Base-by-base conservation (phyloP, 2,113 vertebrate genomes). In the Dasyornis broadbenti region DNA sequence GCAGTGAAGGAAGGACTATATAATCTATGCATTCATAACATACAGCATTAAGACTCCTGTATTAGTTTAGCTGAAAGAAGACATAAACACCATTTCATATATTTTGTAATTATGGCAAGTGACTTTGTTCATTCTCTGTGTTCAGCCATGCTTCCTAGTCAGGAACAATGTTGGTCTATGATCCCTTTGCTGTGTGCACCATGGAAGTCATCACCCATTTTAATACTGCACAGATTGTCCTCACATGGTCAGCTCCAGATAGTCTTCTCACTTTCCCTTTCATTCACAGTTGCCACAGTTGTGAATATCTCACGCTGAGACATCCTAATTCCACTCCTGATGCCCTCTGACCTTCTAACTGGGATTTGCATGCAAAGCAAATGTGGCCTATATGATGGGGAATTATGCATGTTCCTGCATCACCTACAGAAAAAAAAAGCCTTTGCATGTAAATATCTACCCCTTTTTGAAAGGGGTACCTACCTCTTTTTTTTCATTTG, bases 21-120 rank as follows among this genome's bases (percentile, higher is more conserved):
- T 40, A 15, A 44, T 47, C 31, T 66, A 63, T 23, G 24, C 33
- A 21, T 75, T 64, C n/a, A 52, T 68, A 52, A 40, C 50, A 50
- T 21, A 27, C 2, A 66, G 28, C 33, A 47, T 53, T 49, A 86
- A 63, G 61, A 90, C 57, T 57, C 64, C 26, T 60, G 61, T 21
- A 28, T 68, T 86, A 42, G 56, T 90, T 92, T 86, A 83, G 56
- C 64, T 94, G 83, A 93, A 94, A 89, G 82, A 44, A 92, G 60
- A 53, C 35, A 71, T 44, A 81, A 77, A 70, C n/a, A 24, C 37
- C 82, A 70, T 56, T 63, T 83, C 37, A 56, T 59, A 68, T 26
- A 37, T 66, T 92, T 83, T 30, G 27, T 57, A 93, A 90, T 89
- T 90, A 81, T 3, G 15, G 77, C 59, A 63, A 84, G 49, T 35